A percentile compares a stretch with the other conserved stretches of the same genome.
phyloP scores from a whole-genome alignment of 2,113 vertebrate genomes.

The Erpornis zantholeuca region DNA sequence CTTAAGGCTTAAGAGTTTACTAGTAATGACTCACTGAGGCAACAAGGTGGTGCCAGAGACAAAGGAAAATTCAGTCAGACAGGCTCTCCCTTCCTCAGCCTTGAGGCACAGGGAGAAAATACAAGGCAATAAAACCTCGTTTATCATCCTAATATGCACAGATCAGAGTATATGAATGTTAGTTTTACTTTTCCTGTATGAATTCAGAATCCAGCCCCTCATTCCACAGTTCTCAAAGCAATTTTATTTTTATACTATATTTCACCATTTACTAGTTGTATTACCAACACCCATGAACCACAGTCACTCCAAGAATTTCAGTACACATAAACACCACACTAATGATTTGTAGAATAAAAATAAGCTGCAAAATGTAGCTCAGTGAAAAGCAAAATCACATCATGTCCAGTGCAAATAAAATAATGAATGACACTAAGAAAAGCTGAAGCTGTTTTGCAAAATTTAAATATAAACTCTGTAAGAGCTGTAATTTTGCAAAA shows the following conservation, averaged over 20 bases:
- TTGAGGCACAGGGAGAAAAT: background rate
- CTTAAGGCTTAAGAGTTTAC: background rate
- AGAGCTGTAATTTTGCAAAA: conserved; percentile 67
- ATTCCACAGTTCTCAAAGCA: background rate
- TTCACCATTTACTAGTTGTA: background rate
- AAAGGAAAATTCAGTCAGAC: background rate
- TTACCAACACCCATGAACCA: background rate
- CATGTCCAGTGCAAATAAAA: conserved; percentile 63
- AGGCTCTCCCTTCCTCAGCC: background rate
- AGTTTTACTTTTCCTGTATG: background rate
- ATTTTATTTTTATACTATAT: background rate
- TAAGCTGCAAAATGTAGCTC: conserved; percentile 10
- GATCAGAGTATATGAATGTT: background rate
- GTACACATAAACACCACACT: background rate
- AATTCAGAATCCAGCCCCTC: background rate
- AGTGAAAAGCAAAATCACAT: conserved; percentile 49
- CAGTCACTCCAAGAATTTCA: background rate
- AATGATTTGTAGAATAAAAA: background rate
- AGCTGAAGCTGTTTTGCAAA: conserved; percentile 69
- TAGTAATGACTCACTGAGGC: background rate
- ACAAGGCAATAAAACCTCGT: background rate
- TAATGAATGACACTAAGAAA: conserved; percentile 6
- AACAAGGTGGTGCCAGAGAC: conserved; percentile 60
- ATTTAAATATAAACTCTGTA: background rate
- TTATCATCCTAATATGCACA: background rate